Conservation (phyloP, 2,797 vertebrate species). For the Pempheris klunzingeri region DNA sequence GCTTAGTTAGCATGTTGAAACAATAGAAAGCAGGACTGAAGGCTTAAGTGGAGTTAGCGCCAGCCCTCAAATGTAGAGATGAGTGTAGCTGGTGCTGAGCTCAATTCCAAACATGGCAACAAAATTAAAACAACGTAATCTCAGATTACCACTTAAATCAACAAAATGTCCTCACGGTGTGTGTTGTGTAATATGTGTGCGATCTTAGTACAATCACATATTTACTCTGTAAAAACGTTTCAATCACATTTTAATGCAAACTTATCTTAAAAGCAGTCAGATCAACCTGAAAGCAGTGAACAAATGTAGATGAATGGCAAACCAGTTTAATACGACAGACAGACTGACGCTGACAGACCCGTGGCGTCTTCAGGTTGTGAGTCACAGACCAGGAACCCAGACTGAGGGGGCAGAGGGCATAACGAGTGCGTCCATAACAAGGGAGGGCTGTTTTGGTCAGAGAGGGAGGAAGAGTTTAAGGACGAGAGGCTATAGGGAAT, state of each 20-base stretch:
- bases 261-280: conserved; percentile 11
- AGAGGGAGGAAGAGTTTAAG: not conserved
- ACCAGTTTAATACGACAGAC: conserved; percentile 75
- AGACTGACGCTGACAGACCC: conserved; percentile 71
- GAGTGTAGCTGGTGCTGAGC: not conserved
- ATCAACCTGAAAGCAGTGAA: conserved; percentile 27
- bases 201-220: not conserved
- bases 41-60: not conserved
- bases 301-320: conserved; percentile 47
- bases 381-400: conserved; percentile 77
- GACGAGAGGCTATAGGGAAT: conserved; percentile 29
- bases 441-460: conserved; percentile 60
- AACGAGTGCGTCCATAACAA: conserved; percentile 49
- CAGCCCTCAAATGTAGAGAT: not conserved
- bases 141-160: conserved; percentile 11
- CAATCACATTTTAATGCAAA: not conserved
- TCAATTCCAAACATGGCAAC: conserved; percentile 11
- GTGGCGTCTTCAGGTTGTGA: conserved; percentile 83
- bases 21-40: not conserved
- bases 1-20: conserved; percentile 16
- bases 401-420: conserved; percentile 47
- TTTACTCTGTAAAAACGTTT: not conserved
- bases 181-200: not conserved
- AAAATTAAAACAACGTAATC: conserved; percentile 21
- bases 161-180: not conserved